Conservation (phyloP, 2,113 vertebrate species). For the Tympanuchus pallidicinctus region DNA sequence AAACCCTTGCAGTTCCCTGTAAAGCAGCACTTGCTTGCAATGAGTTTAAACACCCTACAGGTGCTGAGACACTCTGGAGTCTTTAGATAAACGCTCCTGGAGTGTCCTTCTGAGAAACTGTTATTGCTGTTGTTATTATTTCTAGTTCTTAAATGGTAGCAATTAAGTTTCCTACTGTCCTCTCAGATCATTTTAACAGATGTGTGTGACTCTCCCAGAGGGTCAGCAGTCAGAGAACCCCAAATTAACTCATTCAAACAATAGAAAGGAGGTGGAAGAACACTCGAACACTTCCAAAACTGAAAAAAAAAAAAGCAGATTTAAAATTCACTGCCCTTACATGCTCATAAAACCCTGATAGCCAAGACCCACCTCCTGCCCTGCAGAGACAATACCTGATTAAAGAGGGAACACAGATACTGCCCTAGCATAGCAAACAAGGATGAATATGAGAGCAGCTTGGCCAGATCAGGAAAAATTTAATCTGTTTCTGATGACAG, state of each 20-base stretch:
- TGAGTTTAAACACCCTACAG: background rate
- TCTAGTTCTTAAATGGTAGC: background rate
- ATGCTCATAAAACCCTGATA: background rate
- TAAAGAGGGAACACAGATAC: background rate
- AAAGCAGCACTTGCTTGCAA: background rate
- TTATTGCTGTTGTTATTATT: background rate
- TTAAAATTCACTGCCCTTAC: background rate
- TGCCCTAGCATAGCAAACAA: background rate
- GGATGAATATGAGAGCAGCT: background rate
- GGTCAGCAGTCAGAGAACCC: background rate
- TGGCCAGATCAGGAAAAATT: background rate
- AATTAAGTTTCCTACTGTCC: background rate
- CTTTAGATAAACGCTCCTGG: background rate
- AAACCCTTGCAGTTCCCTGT: background rate
- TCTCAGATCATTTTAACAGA: background rate
- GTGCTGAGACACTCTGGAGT: background rate
- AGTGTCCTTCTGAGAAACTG: background rate
- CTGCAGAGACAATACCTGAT: no score
- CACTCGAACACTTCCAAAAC: background rate
- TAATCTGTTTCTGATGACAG: background rate
- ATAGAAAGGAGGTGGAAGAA: background rate
- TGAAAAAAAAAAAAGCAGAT: background rate
- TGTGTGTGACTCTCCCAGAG: background rate
- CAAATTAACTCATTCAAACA: background rate
- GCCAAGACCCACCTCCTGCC: background rate